These are phyloP conservation scores for Stomatorhinus walkeri DNA, from an alignment of 2,797 vertebrate species.

Conservation along the genomic window DNA sequence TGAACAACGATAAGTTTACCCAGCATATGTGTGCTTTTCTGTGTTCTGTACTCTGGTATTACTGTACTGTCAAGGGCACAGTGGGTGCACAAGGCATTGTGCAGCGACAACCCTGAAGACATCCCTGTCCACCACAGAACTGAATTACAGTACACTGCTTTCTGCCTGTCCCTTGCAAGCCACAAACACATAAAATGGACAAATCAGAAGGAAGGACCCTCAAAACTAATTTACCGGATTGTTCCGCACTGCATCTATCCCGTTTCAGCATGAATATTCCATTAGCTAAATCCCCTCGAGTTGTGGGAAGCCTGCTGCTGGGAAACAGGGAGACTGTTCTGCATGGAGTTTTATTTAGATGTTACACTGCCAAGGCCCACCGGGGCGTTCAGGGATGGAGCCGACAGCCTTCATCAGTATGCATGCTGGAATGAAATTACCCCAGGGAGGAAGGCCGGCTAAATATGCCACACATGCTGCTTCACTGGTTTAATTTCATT, in stretches of 20 bases:
- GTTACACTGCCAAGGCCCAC: constrained; percentile 60
- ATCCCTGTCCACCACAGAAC: not conserved
- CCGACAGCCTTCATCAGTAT: constrained; percentile 58
- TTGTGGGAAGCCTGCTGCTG: constrained; percentile 59
- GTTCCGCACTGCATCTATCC: constrained; percentile 18
- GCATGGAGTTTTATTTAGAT: constrained; percentile 66
- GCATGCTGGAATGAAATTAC: constrained; percentile 62
- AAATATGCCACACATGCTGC: constrained; percentile 55
- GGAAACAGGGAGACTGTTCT: constrained; percentile 61
- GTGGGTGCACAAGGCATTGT: not conserved
- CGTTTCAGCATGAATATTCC: constrained; percentile 57
- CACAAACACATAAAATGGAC: not conserved
- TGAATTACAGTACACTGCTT: not conserved
- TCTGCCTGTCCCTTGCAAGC: not conserved
- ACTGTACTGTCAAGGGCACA: not conserved
- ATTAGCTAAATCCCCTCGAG: constrained; percentile 63
- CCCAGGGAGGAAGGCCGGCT: constrained; percentile 40
- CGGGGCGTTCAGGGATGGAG: constrained; percentile 60
- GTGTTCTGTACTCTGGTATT: not conserved
- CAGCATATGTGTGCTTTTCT: not conserved
- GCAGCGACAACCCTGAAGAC: not conserved
- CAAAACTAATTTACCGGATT: constrained; percentile 27
- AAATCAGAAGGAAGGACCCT: not conserved
- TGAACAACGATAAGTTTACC: not conserved
- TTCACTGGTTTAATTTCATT: constrained; percentile 71